Evolutionary conservation across 2,113 vertebrate genomes (phyloP).

Genomic region (Larimichthys polyactis): DNA sequence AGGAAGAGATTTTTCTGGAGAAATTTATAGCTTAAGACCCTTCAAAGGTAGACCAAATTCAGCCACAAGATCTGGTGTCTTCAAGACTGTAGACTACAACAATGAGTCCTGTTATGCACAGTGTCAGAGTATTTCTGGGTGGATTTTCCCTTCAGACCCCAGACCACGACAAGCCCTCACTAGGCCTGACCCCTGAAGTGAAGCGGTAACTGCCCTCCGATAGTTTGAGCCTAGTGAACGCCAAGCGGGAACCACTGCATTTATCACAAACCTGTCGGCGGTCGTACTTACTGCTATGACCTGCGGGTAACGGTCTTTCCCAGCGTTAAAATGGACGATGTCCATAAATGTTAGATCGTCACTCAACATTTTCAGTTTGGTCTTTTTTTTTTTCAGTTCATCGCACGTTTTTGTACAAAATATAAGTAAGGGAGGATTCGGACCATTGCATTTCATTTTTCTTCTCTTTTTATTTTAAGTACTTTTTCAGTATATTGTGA

Average conservation of each 20-base stretch:
- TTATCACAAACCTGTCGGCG: conserved; percentile 20
- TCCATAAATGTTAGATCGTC: conserved; percentile 12
- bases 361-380: conserved; percentile 17
- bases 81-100: too few species aligned
- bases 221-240: conserved; percentile 14
- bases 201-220: conserved; percentile 62
- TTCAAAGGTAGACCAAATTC: too few species aligned
- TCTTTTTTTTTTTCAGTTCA: conserved; percentile 19
- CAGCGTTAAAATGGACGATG: conserved; percentile 7
- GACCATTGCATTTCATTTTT: conserved; percentile 22
- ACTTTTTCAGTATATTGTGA: conserved; percentile 65
- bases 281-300: conserved; percentile 69
- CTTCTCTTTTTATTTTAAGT: conserved; percentile 35
- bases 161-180: background rate
- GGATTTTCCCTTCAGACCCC: conserved; percentile 13
- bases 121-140: conserved; percentile 39
- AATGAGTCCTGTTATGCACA: background rate
- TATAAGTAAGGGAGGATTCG: conserved; percentile 26
- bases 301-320: conserved; percentile 62
- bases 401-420: conserved; percentile 39
- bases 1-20: too few species aligned
- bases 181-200: conserved; percentile 59
- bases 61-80: too few species aligned
- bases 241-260: conserved; percentile 29
- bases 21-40: too few species aligned